Evolutionary conservation across 1,140 invertebrate species (phyloP), one percentile per base, ranked within the genome.

Genomic region (Oryctes rhinoceros): DNA sequence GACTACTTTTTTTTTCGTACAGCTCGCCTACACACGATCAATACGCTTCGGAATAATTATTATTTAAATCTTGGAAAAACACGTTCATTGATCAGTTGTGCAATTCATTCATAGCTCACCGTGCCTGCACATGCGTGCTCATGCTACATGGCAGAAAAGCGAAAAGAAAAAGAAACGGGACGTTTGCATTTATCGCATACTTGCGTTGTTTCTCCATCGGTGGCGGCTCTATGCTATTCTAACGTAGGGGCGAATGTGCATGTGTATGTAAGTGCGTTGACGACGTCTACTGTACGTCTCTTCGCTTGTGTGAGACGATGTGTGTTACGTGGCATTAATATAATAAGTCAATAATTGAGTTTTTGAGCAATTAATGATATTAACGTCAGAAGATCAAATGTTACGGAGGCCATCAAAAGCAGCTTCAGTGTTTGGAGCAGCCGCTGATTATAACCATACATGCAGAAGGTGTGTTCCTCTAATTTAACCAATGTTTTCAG

Each of bases 11-110:
- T 53, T 53, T 53, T 53, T 53, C n/a, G n/a, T 53, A n/a, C n/a
- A 11, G 49, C 49, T 30, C 49, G 49, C 49, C 49, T 53, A 53
- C 49, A 53, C 49, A 11, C 49, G 49, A 53, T 53, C 49, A 53
- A 53, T 53, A 53, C 49, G 49, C 11, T n/a, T n/a, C 11, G 49
- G 49, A 53, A 53, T 53, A 53, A 53, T 53, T 53, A 53, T 53
- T 53, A 53, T 53, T 53, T 53, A 53, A 53, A 53, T 53, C 11
- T 53, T 53, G 49, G 49, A 53, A 53, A 53, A 53, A n/a, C 49
- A 53, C 49, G 49, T 53, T 53, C 49, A 53, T 53, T 53, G 49
- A 53, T 53, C 49, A 53, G 49, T 53, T 53, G 49, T n/a, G 49
- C 49, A 53, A 53, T 53, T 53, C 49, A 53, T 53, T 53, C 49